A percentile compares a stretch with the other conserved stretches of the same genome.
These are phyloP conservation scores for Crenichthys baileyi DNA, from an alignment of 2,797 vertebrate genomes.

Conservation along the genomic window DNA sequence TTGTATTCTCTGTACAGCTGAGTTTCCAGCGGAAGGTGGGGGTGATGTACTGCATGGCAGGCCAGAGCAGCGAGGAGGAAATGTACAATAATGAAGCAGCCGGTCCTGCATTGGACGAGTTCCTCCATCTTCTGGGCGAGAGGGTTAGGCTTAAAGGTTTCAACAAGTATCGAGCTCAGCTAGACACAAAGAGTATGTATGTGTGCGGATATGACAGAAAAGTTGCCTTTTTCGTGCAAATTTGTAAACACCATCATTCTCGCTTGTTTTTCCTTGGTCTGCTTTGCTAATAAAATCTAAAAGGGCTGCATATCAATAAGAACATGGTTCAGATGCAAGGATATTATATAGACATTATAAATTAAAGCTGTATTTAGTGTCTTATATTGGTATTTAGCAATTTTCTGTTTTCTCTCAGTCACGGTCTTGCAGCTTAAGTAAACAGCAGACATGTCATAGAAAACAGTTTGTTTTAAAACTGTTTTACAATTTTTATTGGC, in stretches of 20 bases:
- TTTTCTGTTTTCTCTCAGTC: too few relatives aligned
- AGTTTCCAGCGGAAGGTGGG: slow-evolving; percentile 98
- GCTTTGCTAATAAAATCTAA: background rate
- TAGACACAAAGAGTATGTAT: slow-evolving; percentile 94
- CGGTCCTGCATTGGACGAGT: slow-evolving; percentile 94
- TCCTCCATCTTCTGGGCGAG: slow-evolving; percentile 96
- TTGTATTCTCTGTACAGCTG: slow-evolving; percentile 77
- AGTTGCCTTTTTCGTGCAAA: background rate
- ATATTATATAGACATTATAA: background rate
- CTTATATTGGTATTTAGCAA: background rate
- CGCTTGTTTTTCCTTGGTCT: background rate
- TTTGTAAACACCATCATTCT: background rate
- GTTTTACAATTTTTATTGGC: background rate
- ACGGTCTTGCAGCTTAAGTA: too few relatives aligned
- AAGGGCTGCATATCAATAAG: slow-evolving; percentile 6
- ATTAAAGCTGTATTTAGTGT: background rate
- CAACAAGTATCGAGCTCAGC: slow-evolving; percentile 95
- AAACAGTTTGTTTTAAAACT: too few relatives aligned
- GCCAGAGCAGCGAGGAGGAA: slow-evolving; percentile 97
- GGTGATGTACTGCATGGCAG: slow-evolving; percentile 98
- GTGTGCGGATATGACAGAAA: slow-evolving; percentile 2
- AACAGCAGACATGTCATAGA: too few relatives aligned
- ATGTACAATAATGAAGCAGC: slow-evolving; percentile 99
- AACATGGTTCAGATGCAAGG: background rate
- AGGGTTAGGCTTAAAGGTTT: slow-evolving; percentile 96